Base-by-base conservation (phyloP, 2,797 vertebrate species). In the Coranthus polyacanthus region DNA sequence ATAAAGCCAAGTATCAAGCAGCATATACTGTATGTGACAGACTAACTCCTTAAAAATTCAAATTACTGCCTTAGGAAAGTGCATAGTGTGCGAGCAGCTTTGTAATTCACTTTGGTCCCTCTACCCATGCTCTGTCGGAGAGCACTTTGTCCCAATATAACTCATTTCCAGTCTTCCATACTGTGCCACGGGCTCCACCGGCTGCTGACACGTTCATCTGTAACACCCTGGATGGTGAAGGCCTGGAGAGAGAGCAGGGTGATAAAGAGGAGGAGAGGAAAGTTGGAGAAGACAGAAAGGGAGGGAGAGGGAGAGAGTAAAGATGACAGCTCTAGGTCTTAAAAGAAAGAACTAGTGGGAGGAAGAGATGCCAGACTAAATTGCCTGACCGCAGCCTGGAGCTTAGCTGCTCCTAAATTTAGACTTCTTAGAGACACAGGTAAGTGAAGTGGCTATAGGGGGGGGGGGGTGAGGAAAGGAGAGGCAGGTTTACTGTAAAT, bases 171-270 rank as follows among this genome's bases (percentile, higher is more conserved):
- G 50, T 72, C 56, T 22, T 71, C 55, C 56, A 52, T 44, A 57
- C 29, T 68, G 22, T 57, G 69, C 80, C 62, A 59, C 9, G 9
- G 56, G 61, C 81, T 82, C 51, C 68, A 34, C 51, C 60, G 47
- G 70, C 72, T 75, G 67, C 75, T 32, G 65, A 66, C 69, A 84
- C 70, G 51, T 66, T 81, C 60, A 68, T 84, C 72, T 73, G 68
- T 58, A 75, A 70, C 56, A 68, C 50, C 61, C 44, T 22, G 73
- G 60, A 69, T 54, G 42, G 44, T 67, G 68, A 76, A 54, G 45
- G 75, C 49, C 79, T 82, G 58, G 63, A 38, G 53, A 72, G 63
- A 64, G 66, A 49, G 57, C 11, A 3, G 55, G 44, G 42, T 49
- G 66, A 76, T 79, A 68, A 78, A 79, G 44, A 79, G 63, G 16